phyloP scores from a whole-genome alignment of 2,797 vertebrate genomes.

The Momotus momota region DNA sequence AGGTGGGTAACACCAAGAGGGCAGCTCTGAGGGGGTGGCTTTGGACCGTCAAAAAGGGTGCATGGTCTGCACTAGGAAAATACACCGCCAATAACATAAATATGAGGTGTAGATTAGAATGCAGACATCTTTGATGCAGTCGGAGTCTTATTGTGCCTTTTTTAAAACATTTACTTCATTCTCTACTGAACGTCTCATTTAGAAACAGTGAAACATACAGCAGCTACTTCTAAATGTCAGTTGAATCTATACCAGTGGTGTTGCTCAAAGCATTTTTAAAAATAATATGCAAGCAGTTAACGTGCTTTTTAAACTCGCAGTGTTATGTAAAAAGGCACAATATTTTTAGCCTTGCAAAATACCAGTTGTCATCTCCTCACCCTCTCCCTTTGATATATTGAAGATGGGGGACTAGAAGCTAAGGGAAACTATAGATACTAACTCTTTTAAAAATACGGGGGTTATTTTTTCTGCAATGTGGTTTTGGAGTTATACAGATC shows the following conservation, averaged over 20 bases:
- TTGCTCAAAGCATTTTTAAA: conserved; percentile 66
- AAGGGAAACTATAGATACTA: background rate
- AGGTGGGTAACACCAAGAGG: background rate
- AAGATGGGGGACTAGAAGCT: background rate
- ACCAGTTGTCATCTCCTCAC: conserved; percentile 60
- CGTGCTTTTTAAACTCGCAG: conserved; percentile 46
- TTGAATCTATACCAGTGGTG: conserved; percentile 22
- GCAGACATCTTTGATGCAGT: background rate
- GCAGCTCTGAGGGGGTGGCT: background rate
- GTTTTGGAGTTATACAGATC: background rate
- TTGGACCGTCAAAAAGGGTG: background rate
- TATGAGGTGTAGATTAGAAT: background rate
- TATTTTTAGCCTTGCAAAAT: conserved; percentile 67
- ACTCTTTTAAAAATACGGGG: background rate
- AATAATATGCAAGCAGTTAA: conserved; percentile 54
- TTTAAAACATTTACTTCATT: background rate
- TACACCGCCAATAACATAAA: background rate
- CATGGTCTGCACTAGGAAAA: background rate
- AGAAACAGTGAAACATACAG: conserved; percentile 22
- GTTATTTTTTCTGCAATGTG: background rate
- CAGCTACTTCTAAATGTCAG: conserved; percentile 51
- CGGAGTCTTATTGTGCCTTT: background rate
- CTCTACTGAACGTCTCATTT: background rate
- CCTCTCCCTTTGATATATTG: conserved; percentile 21
- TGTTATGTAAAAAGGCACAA: conserved; percentile 63